These are phyloP conservation scores for Heterodera schachtii DNA, from an alignment of 1,140 invertebrate genomes.

Conservation along the genomic window DNA sequence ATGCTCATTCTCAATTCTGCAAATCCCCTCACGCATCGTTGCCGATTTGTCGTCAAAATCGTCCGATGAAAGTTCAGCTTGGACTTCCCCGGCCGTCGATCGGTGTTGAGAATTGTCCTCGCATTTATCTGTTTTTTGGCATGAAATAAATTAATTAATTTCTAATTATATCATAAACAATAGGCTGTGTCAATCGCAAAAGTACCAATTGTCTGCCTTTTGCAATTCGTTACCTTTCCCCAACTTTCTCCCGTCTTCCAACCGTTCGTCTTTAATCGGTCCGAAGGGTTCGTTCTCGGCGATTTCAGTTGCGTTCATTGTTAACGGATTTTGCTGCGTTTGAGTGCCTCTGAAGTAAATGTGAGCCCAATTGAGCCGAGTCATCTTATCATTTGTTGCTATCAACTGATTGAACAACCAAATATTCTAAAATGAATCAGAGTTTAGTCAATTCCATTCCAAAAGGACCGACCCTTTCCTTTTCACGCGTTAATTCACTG, in stretches of 20 bases:
- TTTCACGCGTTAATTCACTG: neutral
- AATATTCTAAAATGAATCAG: neutral
- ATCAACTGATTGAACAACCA: slow-evolving; percentile 12
- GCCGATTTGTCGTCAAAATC: neutral
- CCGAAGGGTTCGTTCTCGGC: neutral
- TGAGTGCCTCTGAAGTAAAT: neutral
- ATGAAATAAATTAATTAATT: neutral
- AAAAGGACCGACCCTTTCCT: neutral
- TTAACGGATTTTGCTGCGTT: neutral
- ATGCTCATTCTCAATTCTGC: neutral
- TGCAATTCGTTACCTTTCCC: neutral
- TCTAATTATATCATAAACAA: too few species aligned
- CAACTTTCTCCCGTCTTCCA: neutral
- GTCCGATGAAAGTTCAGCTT: slow-evolving; percentile 7
- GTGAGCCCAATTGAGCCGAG: neutral
- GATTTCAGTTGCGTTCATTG: neutral
- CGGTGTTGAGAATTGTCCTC: neutral
- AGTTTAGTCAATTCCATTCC: neutral
- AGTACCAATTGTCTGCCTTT: too few species aligned
- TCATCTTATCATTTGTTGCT: neutral
- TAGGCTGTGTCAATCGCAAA: too few species aligned
- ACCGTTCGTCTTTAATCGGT: neutral
- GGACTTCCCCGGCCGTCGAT: neutral
- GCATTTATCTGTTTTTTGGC: neutral
- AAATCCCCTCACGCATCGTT: neutral